Evolutionary conservation across 2,888 invertebrate species (phyloP).

Genomic region (Parelbella ahira): DNA sequence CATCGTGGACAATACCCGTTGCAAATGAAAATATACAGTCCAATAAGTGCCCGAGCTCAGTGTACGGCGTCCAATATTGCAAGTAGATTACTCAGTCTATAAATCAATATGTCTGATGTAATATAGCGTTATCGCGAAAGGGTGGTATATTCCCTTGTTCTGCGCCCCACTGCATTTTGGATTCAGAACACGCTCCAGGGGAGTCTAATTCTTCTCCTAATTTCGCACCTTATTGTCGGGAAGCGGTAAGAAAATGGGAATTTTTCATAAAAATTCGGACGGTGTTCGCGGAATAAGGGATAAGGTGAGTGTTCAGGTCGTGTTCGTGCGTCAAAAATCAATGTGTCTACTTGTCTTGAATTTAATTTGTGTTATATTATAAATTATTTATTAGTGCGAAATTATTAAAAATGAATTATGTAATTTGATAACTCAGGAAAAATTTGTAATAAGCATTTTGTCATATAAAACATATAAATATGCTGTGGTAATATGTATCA

Average conservation of each 20-base stretch:
- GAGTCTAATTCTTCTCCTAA: constrained; percentile 76
- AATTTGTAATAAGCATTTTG: too few species aligned
- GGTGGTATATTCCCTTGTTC: constrained; percentile 33
- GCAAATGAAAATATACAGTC: constrained; percentile 10
- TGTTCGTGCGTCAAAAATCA: constrained; percentile 27
- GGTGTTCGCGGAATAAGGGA: constrained; percentile 39
- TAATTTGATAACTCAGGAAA: too few species aligned
- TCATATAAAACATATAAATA: too few species aligned
- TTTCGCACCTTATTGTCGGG: constrained; percentile 76
- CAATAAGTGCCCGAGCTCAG: constrained; percentile 28
- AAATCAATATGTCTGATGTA: constrained; percentile 21
- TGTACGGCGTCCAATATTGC: constrained; percentile 14
- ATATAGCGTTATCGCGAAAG: constrained; percentile 25
- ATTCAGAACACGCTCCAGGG: constrained; percentile 67
- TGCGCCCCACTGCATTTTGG: constrained; percentile 45
- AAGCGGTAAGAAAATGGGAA: constrained; percentile 64
- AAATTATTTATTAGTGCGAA: too few species aligned
- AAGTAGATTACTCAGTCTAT: constrained; percentile 16
- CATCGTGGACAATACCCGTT: too few species aligned
- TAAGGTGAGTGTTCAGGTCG: constrained; percentile 28
- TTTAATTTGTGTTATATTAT: too few species aligned
- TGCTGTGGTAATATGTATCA: too few species aligned
- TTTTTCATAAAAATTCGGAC: constrained; percentile 58
- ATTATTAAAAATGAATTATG: too few species aligned
- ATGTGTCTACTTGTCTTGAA: constrained; percentile 11